A percentile compares a stretch with the other conserved stretches of the same genome.
phyloP scores from a whole-genome alignment of 2,888 invertebrate genomes.

The Melanophora roralis region DNA sequence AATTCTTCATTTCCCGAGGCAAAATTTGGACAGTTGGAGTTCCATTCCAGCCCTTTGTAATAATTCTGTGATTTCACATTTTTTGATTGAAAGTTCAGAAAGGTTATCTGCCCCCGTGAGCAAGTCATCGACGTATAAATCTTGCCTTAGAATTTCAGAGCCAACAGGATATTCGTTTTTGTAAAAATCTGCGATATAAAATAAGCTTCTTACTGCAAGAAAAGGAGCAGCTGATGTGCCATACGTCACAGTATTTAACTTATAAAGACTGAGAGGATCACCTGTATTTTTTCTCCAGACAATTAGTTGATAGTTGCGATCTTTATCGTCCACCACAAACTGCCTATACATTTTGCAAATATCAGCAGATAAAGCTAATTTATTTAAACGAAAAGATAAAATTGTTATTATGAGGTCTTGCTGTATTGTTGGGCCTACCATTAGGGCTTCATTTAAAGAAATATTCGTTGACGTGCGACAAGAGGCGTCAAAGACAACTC shows the following conservation, averaged over 20 bases:
- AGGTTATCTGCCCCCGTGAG: no score
- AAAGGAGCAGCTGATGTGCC: no score
- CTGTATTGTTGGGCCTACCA: no score
- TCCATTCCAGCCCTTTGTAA: slow-evolving; percentile 39
- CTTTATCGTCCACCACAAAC: slow-evolving; percentile 24
- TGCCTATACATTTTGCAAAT: no score
- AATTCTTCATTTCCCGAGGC: background rate
- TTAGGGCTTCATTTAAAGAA: no score
- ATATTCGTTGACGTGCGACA: no score
- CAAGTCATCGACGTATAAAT: slow-evolving; percentile 63
- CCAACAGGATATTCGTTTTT: slow-evolving; percentile 61
- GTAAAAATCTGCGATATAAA: no score
- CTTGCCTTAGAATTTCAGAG: slow-evolving; percentile 33
- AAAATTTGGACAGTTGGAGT: slow-evolving; percentile 36
- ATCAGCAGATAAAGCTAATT: no score
- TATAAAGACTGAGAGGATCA: slow-evolving; percentile 11
- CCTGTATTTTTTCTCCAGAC: slow-evolving; percentile 10
- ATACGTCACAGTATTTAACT: no score
- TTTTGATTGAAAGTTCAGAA: slow-evolving; percentile 32
- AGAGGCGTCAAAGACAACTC: no score
- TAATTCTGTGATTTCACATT: slow-evolving; percentile 38
- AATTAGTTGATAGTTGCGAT: slow-evolving; percentile 32
- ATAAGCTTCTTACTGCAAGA: slow-evolving; percentile 30
- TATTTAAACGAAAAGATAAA: no score
- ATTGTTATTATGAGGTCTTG: no score